phyloP scores from a whole-genome alignment of 2,888 invertebrate genomes.

The Caenorhabditis becei region DNA sequence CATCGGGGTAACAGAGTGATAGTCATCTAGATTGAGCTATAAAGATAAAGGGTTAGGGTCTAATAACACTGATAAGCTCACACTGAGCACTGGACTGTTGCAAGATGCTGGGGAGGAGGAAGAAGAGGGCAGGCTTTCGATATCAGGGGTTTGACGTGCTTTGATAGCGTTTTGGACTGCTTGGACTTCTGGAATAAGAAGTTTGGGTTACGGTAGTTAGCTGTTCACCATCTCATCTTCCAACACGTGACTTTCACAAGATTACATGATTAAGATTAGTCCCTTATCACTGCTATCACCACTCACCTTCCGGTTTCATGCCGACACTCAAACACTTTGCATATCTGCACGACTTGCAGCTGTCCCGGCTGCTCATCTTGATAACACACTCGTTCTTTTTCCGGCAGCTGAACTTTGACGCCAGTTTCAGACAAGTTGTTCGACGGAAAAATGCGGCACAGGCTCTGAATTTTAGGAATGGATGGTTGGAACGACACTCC shows the following conservation, averaged over 20 bases:
- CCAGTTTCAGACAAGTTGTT: slow-evolving; percentile 35
- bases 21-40: slow-evolving; percentile 42
- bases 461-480: slow-evolving; percentile 29
- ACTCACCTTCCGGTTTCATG: slow-evolving; percentile 49
- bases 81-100: slow-evolving; percentile 49
- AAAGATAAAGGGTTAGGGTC: neutral
- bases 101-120: slow-evolving; percentile 45
- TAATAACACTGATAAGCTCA: slow-evolving; percentile 16
- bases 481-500: neutral
- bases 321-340: slow-evolving; percentile 45
- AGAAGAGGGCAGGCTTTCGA: slow-evolving; percentile 42
- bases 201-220: neutral
- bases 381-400: slow-evolving; percentile 46
- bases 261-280: neutral
- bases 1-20: slow-evolving; percentile 33
- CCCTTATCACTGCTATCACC: neutral
- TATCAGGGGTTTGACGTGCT: slow-evolving; percentile 7
- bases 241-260: neutral
- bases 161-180: slow-evolving; percentile 16
- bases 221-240: too few species aligned
- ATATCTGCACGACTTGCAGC: slow-evolving; percentile 56
- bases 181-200: slow-evolving; percentile 37
- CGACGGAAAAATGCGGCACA: slow-evolving; percentile 55
- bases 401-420: slow-evolving; percentile 40
- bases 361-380: slow-evolving; percentile 50